Conservation (phyloP, 2,888 invertebrate genomes). For the Schrankia costaestrigalis region DNA sequence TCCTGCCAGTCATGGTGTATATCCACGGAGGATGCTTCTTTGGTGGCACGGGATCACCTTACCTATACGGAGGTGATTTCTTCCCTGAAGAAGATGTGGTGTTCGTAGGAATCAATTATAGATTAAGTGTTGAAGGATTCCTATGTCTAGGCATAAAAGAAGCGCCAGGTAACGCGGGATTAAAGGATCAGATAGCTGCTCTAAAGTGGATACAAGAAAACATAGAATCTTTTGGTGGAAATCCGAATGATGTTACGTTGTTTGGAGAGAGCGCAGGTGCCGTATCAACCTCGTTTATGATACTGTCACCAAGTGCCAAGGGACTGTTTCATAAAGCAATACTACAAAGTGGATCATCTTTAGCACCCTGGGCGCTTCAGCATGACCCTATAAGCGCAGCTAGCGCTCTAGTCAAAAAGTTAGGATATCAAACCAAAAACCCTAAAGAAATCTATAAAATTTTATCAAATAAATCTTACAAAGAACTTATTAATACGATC, state of each 20-base stretch:
- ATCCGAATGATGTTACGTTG: conserved; percentile 63
- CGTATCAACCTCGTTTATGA: conserved; percentile 61
- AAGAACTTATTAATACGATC: conserved; percentile 54
- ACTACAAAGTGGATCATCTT: conserved; percentile 63
- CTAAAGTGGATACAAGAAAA: conserved; percentile 65
- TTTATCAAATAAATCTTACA: conserved; percentile 49
- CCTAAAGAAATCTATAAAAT: conserved; percentile 59
- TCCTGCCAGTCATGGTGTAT: conserved; percentile 82
- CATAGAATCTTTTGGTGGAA: conserved; percentile 63
- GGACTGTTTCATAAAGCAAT: conserved; percentile 69
- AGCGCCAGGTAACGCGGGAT: conserved; percentile 84
- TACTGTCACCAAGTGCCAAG: conserved; percentile 56
- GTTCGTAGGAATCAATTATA: conserved; percentile 82
- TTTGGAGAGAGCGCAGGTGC: conserved; percentile 75
- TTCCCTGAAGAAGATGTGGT: conserved; percentile 80
- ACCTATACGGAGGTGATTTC: conserved; percentile 81
- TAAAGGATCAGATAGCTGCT: conserved; percentile 77
- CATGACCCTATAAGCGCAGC: conserved; percentile 61
- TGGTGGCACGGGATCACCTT: conserved; percentile 80
- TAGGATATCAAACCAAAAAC: conserved; percentile 60
- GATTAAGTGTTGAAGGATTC: conserved; percentile 81
- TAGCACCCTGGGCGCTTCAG: conserved; percentile 66
- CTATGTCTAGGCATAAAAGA: conserved; percentile 82
- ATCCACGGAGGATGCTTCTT: conserved; percentile 83
- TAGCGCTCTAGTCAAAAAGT: conserved; percentile 52